Conservation (phyloP, 2,113 vertebrate genomes). For the Sphyrna mokarran region DNA sequence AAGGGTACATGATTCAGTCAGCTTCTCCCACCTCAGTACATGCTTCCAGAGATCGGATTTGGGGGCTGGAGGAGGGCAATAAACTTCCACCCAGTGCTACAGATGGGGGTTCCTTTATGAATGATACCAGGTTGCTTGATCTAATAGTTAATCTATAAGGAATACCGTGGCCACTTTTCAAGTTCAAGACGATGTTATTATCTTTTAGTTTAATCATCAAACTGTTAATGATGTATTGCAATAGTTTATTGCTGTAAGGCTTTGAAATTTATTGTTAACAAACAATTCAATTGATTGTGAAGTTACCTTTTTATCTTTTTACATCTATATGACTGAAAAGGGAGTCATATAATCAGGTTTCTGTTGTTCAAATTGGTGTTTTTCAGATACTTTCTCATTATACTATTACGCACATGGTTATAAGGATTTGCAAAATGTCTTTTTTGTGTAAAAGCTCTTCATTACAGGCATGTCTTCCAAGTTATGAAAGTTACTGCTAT, state of each 20-base stretch:
- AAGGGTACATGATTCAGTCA: too few species aligned
- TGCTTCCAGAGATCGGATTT: too few species aligned
- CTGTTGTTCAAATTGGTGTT: too few species aligned
- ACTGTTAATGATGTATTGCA: background rate
- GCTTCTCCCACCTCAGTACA: too few species aligned
- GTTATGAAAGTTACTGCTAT: background rate
- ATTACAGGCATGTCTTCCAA: background rate
- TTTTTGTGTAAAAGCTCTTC: background rate
- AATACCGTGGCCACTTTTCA: background rate
- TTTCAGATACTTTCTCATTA: background rate
- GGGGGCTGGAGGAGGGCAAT: too few species aligned
- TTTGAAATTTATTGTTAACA: background rate
- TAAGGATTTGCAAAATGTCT: background rate
- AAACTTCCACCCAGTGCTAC: background rate
- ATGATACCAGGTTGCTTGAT: background rate
- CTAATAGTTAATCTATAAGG: background rate
- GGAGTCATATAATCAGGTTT: background rate
- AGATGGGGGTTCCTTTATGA: background rate
- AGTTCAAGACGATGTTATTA: background rate
- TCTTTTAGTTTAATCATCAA: background rate
- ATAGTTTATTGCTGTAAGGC: background rate
- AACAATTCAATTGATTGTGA: background rate
- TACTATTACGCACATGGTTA: background rate
- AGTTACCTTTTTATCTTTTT: background rate
- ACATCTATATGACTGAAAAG: background rate